Conservation (phyloP, 2,113 vertebrate genomes). For the Anoura caudifer region DNA sequence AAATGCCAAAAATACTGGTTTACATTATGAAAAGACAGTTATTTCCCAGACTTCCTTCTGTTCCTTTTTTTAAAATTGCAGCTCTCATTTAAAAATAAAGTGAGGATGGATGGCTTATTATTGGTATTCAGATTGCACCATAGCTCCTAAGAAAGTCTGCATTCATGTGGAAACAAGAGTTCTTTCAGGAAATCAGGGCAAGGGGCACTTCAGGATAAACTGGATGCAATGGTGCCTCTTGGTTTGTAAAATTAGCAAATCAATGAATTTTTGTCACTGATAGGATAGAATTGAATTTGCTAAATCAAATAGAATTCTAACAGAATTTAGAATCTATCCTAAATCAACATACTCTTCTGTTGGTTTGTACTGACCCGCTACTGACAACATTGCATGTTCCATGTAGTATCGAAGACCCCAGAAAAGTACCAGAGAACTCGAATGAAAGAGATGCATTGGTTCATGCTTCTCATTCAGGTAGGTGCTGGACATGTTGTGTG, state of each 20-base stretch:
- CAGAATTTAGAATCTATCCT: neutral
- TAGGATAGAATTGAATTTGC: neutral
- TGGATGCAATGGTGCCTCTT: neutral
- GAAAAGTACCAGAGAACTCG: neutral
- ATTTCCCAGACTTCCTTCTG: neutral
- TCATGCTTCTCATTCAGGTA: neutral
- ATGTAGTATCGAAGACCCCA: neutral
- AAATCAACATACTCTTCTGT: neutral
- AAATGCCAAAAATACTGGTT: neutral
- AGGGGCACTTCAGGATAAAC: constrained; percentile 56
- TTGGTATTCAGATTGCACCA: constrained; percentile 58
- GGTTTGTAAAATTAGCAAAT: neutral
- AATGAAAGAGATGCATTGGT: too few relatives aligned
- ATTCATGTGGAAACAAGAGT: constrained; percentile 49
- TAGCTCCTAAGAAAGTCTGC: constrained; percentile 36
- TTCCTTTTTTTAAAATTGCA: neutral
- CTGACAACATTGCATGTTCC: neutral
- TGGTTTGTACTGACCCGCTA: neutral
- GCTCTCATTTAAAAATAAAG: neutral
- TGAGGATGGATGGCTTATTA: neutral
- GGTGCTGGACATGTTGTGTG: neutral
- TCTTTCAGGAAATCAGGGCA: constrained; percentile 51
- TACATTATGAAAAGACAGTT: neutral
- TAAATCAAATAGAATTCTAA: neutral
- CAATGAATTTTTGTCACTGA: neutral